Evolutionary conservation across 30 jellyfish, hydroid and myxozoan genomes (phyloP), one percentile per base, ranked within the genome.

Genomic region (Hydra vulgaris): DNA sequence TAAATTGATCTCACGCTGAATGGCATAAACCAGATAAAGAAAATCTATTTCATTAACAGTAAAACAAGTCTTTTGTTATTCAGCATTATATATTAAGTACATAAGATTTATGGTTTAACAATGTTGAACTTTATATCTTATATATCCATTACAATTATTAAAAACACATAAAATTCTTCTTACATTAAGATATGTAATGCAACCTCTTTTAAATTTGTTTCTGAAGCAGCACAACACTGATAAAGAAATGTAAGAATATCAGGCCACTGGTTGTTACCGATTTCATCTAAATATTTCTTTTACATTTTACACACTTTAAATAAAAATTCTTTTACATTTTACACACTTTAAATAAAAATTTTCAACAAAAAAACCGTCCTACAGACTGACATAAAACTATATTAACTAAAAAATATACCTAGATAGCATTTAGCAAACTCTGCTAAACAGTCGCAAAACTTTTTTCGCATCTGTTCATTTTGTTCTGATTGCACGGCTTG

Each of bases 351-450:
- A n/a, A n/a, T n/a, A n/a, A n/a, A n/a, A n/a, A n/a, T n/a, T n/a
- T n/a, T n/a, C n/a, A n/a, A n/a, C n/a, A n/a, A n/a, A n/a, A n/a
- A n/a, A n/a, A n/a, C n/a, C n/a, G n/a, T n/a, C n/a, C n/a, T n/a
- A 19, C 81, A 73, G 54, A n/a, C 3, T 4, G 21, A n/a, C 1
- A 76, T 7, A 27, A 53, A 76, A 21, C 25, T 1, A 19, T 3
- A 5, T 4, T 19, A 26, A 3, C 81, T 19, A 53, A 73, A 23
- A 73, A 26, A 21, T 4, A 80, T 78, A 92, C 98, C 94, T 0
- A 92, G 74, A 85, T 92, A 87, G 84, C 98, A 92, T 73, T 87
- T 92, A 0, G 98, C 96, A 54, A 92, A 89, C 54, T 92, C 98
- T 25, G 98, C 96, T 71, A 92, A 74, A 53, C 92, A 86, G 76